phyloP scores from a whole-genome alignment of 2,888 invertebrate genomes.

The Atrina japonica region DNA sequence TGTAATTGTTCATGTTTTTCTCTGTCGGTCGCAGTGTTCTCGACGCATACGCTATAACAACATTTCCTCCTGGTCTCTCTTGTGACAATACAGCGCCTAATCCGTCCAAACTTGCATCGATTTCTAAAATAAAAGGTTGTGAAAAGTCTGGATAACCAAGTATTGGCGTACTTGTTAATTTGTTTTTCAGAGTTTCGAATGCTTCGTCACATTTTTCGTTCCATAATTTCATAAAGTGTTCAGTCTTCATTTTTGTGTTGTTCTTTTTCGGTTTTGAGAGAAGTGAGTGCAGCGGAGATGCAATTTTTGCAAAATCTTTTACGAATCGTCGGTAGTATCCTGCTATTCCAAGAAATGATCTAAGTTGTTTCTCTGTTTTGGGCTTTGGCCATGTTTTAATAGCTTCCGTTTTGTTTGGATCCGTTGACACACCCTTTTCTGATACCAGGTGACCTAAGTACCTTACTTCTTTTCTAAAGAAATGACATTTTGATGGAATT shows the following conservation, averaged over 20 bases:
- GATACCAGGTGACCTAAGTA: constrained; percentile 50
- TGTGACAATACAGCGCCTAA: constrained; percentile 47
- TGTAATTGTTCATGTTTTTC: constrained; percentile 37
- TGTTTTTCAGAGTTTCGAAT: constrained; percentile 44
- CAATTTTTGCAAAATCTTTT: constrained; percentile 32
- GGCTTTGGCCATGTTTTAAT: constrained; percentile 36
- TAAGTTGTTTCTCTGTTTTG: constrained; percentile 30
- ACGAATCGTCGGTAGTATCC: constrained; percentile 51
- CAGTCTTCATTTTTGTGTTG: constrained; percentile 16
- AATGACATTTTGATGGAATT: constrained; percentile 40
- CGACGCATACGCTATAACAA: constrained; percentile 49
- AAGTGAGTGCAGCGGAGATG: constrained; percentile 33
- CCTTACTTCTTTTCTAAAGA: constrained; percentile 35
- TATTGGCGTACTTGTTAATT: constrained; percentile 37
- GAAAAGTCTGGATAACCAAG: constrained; percentile 47
- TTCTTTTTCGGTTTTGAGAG: constrained; percentile 19
- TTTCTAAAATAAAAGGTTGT: constrained; percentile 46
- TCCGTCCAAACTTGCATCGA: constrained; percentile 44
- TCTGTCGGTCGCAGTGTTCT: constrained; percentile 40
- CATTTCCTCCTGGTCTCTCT: constrained; percentile 29
- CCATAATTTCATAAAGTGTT: constrained; percentile 30
- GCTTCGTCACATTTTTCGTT: constrained; percentile 33
- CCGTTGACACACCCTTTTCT: constrained; percentile 27
- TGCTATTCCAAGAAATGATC: constrained; percentile 44
- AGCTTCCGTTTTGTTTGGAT: constrained; percentile 25